Base-by-base conservation (phyloP, 1,140 invertebrate genomes). In the Drosophila erecta region DNA sequence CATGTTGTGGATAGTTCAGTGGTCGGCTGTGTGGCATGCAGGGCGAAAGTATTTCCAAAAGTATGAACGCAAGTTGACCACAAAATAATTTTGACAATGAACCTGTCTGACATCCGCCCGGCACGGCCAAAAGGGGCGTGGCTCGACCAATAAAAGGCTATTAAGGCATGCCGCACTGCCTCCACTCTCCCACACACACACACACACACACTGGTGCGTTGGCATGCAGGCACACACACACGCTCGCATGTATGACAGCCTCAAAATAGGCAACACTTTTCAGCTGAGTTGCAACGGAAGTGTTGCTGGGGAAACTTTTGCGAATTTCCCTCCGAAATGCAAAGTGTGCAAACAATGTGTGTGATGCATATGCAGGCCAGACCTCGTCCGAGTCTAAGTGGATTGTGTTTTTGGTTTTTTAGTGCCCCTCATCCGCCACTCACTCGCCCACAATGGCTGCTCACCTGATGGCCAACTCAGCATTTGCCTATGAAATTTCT, bases 31-130 rank as follows among this genome's bases (percentile, higher is more conserved):
- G n/a, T n/a, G 37, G 46, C 10, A 6, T 2, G 11, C 12, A 5
- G 12, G 33, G 4, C 40, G 24, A 77, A 78, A 78, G 47, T 78
- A 79, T 78, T 59, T 44, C 71, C 83, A 87, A 67, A 89, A 84
- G 49, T 79, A 84, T 89, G 84, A 84, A 90, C 73, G 60, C 85
- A 90, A 81, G 77, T 81, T 90, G 84, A 90, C 89, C 89, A 70
- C 89, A 76, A 81, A 89, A 90, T 85, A 85, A 91, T 85, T 89
- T 74, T 77, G 83, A 70, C 77, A 90, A 90, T 90, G 87, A 90
- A 90, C 79, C 87, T 75, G 55, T 53, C 58, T 43, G 73, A 56
- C 62, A 67, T 50, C 62, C 22, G 47, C 20, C 33, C 62, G 14
- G 47, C 27, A 24, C 62, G 14, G 33, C 49, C 20, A 17, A 40